Conservation (phyloP, 2,888 invertebrate genomes). For the Spisula solida region DNA sequence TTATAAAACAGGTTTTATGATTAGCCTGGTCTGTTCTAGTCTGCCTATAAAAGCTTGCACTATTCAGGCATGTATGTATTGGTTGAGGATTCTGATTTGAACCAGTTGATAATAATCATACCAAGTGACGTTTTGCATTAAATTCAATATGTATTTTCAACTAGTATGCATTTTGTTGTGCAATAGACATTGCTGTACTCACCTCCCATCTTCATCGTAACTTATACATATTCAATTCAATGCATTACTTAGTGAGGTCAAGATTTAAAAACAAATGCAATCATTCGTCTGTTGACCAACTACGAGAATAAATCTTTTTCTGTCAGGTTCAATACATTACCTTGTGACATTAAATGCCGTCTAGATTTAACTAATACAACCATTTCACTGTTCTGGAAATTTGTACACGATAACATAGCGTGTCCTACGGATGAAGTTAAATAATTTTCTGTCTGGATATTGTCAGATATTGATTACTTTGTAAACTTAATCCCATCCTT, state of each 20-base stretch:
- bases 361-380: too few relatives aligned
- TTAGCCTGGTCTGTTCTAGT: not conserved
- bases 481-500: not conserved
- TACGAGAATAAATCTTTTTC: too few relatives aligned
- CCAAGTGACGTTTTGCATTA: not conserved
- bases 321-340: constrained; percentile 14
- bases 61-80: too few relatives aligned
- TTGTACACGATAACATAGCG: not conserved
- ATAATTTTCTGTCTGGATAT: not conserved
- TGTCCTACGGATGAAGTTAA: not conserved
- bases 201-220: not conserved
- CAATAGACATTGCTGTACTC: constrained; percentile 37
- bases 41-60: not conserved
- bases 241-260: not conserved
- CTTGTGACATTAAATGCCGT: not conserved
- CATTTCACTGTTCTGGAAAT: not conserved
- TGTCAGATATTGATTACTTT: not conserved
- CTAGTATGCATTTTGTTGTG: constrained; percentile 37
- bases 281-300: not conserved
- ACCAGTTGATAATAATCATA: not conserved
- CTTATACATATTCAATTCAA: constrained; percentile 5
- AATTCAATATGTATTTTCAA: constrained; percentile 25
- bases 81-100: not conserved
- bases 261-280: not conserved
- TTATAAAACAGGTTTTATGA: not conserved